A percentile compares a stretch with the other conserved stretches of the same genome.
phyloP scores from a whole-genome alignment of 1,140 invertebrate species.

The Leucophenga varia region DNA sequence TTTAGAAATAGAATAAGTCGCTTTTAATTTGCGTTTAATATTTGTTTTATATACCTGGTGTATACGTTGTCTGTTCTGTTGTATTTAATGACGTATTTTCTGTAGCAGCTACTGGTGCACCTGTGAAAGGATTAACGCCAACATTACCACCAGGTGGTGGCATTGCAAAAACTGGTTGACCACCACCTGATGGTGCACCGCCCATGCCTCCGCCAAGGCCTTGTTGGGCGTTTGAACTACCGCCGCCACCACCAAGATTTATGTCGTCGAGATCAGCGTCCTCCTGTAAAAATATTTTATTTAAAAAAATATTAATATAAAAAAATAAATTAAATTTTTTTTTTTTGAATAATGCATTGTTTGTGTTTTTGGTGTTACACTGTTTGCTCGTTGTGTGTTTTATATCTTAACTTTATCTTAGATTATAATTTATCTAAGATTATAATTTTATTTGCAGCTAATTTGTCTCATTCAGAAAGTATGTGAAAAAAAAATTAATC shows the following conservation, averaged over 20 bases:
- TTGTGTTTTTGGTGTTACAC: no score
- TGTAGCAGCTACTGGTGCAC: conserved; percentile 47
- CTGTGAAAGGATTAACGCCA: conserved; percentile 53
- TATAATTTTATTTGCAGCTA: background rate
- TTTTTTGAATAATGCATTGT: no score
- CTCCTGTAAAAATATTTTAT: conserved; percentile 54
- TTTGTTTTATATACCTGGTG: conserved; percentile 58
- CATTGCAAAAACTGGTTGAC: conserved; percentile 58
- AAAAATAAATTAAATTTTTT: background rate
- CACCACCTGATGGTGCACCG: conserved; percentile 44
- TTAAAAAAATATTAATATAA: conserved; percentile 2
- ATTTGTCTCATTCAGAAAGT: no score
- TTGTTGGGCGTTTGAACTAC: conserved; percentile 57
- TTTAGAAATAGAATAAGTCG: no score
- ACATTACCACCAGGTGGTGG: conserved; percentile 43
- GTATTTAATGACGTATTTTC: conserved; percentile 60
- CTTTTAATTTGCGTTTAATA: background rate
- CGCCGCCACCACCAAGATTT: conserved; percentile 39
- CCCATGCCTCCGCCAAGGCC: conserved; percentile 32
- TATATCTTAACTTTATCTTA: no score
- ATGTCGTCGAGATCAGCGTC: conserved; percentile 58
- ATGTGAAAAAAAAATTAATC: no score
- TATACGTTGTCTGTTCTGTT: conserved; percentile 60
- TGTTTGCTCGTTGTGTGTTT: no score
- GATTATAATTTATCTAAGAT: no score